Base-by-base conservation (phyloP, 2,113 vertebrate species). In the Limnothrissa miodon region DNA sequence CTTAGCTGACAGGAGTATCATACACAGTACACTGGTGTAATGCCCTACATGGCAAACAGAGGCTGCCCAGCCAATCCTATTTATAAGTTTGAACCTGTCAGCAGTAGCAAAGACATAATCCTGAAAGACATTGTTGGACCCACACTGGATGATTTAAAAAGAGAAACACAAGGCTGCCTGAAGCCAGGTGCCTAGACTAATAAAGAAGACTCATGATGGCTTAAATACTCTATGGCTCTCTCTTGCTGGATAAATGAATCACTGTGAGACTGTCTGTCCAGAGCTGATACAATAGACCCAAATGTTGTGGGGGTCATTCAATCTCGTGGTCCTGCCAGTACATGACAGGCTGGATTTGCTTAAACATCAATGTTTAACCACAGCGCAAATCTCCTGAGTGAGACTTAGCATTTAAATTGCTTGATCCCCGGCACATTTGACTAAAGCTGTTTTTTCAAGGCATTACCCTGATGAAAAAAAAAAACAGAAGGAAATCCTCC, bases 301-400 rank as follows among this genome's bases (percentile, higher is more conserved):
- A 91, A 92, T 93, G 92, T 53, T 87, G 66, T 39, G 25, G 93
- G 94, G 95, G 94, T 95, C 94, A 92, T 94, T 96, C 93, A 93
- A 95, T 96, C 95, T 93, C 89, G 80, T 83, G 89, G 66, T 89
- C 85, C 83, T 91, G 92, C 93, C 90, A 92, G 93, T 92, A 95
- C 94, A 95, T 94, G 90, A 90, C 90, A 88, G 90, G 91, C 93
- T 93, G 93, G 95, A 96, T 96, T 96, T 96, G 93, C 96, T 90
- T 95, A 95, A 36, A 94, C 89, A 85, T 88, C 86, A 87, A 89
- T 92, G 89, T 94, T 94, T 92, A 93, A 90, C 92, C 85, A 87
- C 86, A 87, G 88, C 36, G 91, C 90, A 90, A 92, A 88, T 93
- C 91, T 91, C 87, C 87, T 89, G 80, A 90, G 85, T 86, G 89